Conservation (phyloP, 2,888 invertebrate species). For the Synergus umbraculus region DNA sequence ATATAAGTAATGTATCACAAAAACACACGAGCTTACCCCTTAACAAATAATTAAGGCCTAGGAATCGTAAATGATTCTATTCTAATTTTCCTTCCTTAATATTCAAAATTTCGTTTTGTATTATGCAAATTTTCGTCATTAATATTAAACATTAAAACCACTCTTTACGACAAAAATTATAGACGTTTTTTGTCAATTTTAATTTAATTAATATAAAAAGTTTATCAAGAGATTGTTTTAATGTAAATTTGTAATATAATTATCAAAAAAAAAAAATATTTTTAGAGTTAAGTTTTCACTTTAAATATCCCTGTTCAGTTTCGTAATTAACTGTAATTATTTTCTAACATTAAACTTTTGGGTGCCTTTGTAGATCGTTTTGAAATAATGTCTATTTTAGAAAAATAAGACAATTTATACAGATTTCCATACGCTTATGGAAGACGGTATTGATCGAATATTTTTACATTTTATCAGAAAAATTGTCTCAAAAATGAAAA, state of each 20-base stretch:
- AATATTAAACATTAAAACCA: background rate
- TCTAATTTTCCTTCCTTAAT: background rate
- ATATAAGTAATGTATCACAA: slow-evolving; percentile 13
- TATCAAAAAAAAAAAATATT: background rate
- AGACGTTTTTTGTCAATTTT: background rate
- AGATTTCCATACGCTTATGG: slow-evolving; percentile 14
- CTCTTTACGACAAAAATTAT: background rate
- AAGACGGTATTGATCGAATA: slow-evolving; percentile 28
- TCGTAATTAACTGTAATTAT: background rate
- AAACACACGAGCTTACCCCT: slow-evolving; percentile 22
- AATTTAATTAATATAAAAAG: background rate
- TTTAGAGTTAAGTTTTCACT: background rate
- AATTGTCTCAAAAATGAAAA: background rate
- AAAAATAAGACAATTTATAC: slow-evolving; percentile 28
- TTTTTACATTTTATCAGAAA: slow-evolving; percentile 16
- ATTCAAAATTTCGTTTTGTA: background rate
- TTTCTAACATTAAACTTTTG: slow-evolving; percentile 6
- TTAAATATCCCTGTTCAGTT: background rate
- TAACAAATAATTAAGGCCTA: slow-evolving; percentile 39
- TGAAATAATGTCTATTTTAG: background rate
- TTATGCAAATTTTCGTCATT: background rate
- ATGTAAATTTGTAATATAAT: background rate
- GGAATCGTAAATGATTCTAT: slow-evolving; percentile 1
- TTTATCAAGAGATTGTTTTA: background rate
- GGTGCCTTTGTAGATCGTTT: background rate